phyloP scores from a whole-genome alignment of 2,888 invertebrate species.

The Dilophus febrilis region DNA sequence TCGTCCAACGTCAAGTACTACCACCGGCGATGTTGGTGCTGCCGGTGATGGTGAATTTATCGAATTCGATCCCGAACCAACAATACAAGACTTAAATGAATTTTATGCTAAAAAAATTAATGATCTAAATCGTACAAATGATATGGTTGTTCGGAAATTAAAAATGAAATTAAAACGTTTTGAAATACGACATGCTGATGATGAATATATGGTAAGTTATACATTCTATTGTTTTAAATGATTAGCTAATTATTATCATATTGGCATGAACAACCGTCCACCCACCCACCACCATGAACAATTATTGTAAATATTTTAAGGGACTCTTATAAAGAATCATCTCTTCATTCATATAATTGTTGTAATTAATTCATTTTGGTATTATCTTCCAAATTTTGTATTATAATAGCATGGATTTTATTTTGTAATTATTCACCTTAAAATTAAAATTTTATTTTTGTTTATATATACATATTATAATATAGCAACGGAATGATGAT shows the following conservation, averaged over 20 bases:
- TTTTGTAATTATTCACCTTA: too few relatives aligned
- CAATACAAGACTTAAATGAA: conserved; percentile 19
- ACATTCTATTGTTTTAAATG: too few relatives aligned
- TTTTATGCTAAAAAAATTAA: conserved; percentile 26
- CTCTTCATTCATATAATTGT: too few relatives aligned
- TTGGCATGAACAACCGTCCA: too few relatives aligned
- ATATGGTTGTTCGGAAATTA: conserved; percentile 20
- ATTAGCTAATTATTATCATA: too few relatives aligned
- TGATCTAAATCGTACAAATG: conserved; percentile 22
- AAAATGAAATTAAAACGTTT: conserved; percentile 19
- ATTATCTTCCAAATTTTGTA: too few relatives aligned
- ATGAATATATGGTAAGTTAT: conserved; percentile 25
- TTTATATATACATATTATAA: not conserved
- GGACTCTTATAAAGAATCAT: too few relatives aligned
- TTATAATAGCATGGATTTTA: conserved; percentile 1
- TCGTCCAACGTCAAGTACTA: not conserved
- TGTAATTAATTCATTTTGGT: too few relatives aligned
- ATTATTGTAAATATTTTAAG: too few relatives aligned
- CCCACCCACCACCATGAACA: too few relatives aligned
- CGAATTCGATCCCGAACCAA: conserved; percentile 18
- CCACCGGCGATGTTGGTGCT: not conserved
- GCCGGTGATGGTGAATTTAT: not conserved
- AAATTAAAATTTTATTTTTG: too few relatives aligned
- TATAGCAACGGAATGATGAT: not conserved
- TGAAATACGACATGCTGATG: conserved; percentile 24